Percentiles rank a stretch among this genome's conserved stretches.
phyloP scores from a whole-genome alignment of 2,888 invertebrate species.

The Uloborus plumipes region DNA sequence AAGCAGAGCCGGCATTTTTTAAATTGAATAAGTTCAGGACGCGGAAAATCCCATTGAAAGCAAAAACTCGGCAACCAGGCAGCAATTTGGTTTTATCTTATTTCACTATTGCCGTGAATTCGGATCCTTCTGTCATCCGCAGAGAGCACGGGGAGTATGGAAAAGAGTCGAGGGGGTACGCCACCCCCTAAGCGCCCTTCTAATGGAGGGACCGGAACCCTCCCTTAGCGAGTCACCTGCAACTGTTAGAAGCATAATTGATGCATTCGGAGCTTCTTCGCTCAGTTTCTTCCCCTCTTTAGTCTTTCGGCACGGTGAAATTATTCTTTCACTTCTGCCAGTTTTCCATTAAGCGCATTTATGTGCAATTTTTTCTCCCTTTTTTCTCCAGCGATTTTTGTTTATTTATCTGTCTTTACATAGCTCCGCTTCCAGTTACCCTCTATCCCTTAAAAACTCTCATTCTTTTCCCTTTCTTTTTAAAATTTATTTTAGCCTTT shows the following conservation, averaged over 20 bases:
- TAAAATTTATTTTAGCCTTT: constrained; percentile 38
- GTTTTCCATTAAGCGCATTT: constrained; percentile 60
- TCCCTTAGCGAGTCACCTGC: constrained; percentile 59
- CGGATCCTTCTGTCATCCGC: constrained; percentile 55
- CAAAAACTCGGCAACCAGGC: constrained; percentile 39
- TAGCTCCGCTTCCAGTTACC: constrained; percentile 38
- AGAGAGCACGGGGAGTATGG: constrained; percentile 26
- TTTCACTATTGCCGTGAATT: constrained; percentile 55
- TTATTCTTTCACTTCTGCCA: constrained; percentile 58
- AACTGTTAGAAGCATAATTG: constrained; percentile 63
- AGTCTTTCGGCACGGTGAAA: constrained; percentile 58
- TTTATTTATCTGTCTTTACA: constrained; percentile 63
- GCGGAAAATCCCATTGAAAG: constrained; percentile 45
- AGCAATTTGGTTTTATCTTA: constrained; percentile 60
- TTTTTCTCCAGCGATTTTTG: constrained; percentile 38
- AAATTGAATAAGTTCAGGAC: constrained; percentile 26
- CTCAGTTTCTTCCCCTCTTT: constrained; percentile 38
- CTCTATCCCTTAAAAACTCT: not conserved
- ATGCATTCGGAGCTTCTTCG: constrained; percentile 55
- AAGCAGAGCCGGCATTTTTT: constrained; percentile 22
- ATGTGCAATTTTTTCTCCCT: constrained; percentile 35
- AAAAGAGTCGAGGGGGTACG: constrained; percentile 19
- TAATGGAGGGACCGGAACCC: constrained; percentile 54
- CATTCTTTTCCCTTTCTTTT: constrained; percentile 24
- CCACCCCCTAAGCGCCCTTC: constrained; percentile 31